phyloP scores from a whole-genome alignment of 2,113 vertebrate genomes.

The Cervus canadensis region DNA sequence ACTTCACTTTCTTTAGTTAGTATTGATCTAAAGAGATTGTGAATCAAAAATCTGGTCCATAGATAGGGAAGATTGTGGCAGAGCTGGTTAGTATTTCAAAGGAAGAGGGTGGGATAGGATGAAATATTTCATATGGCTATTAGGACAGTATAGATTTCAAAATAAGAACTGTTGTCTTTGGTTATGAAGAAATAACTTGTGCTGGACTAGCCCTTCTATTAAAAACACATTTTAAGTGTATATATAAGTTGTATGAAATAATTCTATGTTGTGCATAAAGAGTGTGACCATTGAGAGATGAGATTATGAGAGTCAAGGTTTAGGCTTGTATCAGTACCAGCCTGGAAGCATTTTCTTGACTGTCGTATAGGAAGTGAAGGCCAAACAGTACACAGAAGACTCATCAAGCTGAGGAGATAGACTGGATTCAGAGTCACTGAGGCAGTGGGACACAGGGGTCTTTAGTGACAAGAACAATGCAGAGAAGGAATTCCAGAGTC shows the following conservation, averaged over 20 bases:
- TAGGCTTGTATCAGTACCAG: background rate
- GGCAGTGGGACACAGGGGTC: background rate
- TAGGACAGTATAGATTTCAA: background rate
- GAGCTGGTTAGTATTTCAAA: background rate
- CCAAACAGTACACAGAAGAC: accelerated
- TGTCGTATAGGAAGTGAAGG: background rate
- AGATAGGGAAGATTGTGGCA: background rate
- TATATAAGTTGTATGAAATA: background rate
- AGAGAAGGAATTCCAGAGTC: background rate
- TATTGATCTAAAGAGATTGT: background rate
- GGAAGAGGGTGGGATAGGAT: background rate
- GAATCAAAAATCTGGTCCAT: background rate
- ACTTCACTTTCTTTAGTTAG: background rate
- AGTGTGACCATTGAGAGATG: background rate
- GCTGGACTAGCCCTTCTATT: background rate
- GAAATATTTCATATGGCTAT: background rate
- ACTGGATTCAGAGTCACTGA: background rate
- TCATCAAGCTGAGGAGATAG: accelerated
- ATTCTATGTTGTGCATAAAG: background rate
- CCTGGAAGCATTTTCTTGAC: background rate
- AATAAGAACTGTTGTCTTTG: background rate
- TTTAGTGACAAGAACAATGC: background rate
- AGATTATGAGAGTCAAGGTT: background rate
- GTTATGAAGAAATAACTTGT: background rate
- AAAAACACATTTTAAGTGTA: background rate